Base-by-base conservation (phyloP, 2,888 invertebrate genomes). In the Incurvaria masculella region DNA sequence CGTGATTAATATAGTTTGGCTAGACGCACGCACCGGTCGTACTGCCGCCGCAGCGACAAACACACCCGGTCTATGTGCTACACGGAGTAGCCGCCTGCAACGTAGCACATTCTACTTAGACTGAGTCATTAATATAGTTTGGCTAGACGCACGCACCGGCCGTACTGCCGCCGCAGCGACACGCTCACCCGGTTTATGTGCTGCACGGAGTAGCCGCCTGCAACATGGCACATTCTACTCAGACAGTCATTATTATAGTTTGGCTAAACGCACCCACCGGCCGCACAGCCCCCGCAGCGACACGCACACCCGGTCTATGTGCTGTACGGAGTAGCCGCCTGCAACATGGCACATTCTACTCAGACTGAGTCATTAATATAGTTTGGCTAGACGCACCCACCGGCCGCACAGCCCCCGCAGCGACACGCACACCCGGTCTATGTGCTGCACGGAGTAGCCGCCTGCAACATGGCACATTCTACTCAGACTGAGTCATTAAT, bases 121-220 rank as follows among this genome's bases (percentile, higher is more conserved):
- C n/a, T n/a, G n/a, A n/a, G n/a, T n/a, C n/a, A n/a, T n/a, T n/a
- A n/a, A n/a, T n/a, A n/a, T n/a, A n/a, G n/a, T n/a, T n/a, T n/a
- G n/a, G n/a, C n/a, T n/a, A n/a, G n/a, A n/a, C n/a, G n/a, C n/a
- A 88, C 88, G 43, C 88, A 83, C 48, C 81, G 81, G 0, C 88
- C 88, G 56, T 84, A 88, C 53, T 84, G 65, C 52, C 74, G 61
- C 41, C 83, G 79, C 2, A 88, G 64, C 1, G 79, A 72, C 44
- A 76, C 57, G 18, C 86, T 86, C 1, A 88, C 78, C 60, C 84
- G 83, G 59, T 87, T 88, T 1, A 88, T 74, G 52, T 86, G 81
- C 44, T 82, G 79, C 14, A 87, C 84, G 33, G 83, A 76, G 57
- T 82, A 86, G 21, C 78, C 72, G 18, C 86, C 86, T 86, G 64